These are phyloP conservation scores for Periplaneta americana DNA, from an alignment of 1,140 invertebrate species.

Conservation along the genomic window DNA sequence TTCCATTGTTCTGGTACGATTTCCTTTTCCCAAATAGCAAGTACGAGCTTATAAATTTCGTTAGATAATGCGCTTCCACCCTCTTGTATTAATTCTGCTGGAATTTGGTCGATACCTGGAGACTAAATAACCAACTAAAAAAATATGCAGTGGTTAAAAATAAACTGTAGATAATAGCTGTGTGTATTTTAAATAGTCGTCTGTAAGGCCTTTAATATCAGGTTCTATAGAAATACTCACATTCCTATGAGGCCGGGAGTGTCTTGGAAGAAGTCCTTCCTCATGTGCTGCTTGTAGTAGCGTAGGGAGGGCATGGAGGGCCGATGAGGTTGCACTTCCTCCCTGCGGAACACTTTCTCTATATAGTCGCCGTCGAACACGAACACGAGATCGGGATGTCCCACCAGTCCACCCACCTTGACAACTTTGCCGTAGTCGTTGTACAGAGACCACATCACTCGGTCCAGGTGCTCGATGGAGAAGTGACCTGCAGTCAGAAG, in stretches of 20 bases:
- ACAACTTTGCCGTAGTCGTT: constrained; percentile 64
- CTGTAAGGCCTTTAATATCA: too few species aligned
- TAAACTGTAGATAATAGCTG: too few species aligned
- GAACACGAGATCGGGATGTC: constrained; percentile 73
- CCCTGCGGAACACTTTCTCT: constrained; percentile 64
- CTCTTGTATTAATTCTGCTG: too few species aligned
- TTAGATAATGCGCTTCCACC: too few species aligned
- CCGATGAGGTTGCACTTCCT: constrained; percentile 68
- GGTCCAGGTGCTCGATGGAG: constrained; percentile 65
- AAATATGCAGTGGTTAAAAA: too few species aligned
- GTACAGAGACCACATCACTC: constrained; percentile 59
- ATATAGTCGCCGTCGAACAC: constrained; percentile 72
- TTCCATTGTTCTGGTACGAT: too few species aligned
- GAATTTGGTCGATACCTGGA: too few species aligned
- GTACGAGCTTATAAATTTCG: too few species aligned
- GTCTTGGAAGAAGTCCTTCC: constrained; percentile 66
- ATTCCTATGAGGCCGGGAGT: constrained; percentile 72
- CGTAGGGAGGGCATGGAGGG: constrained; percentile 73
- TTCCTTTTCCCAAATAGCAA: too few species aligned
- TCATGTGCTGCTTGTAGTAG: constrained; percentile 68
- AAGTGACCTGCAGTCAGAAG: constrained; percentile 53
- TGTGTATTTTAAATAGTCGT: too few species aligned
- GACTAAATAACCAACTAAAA: too few species aligned
- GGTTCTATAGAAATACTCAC: too few species aligned
- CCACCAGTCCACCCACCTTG: constrained; percentile 65